Conservation (phyloP, 2,113 vertebrate genomes). For the Entomyzon cyanotis region DNA sequence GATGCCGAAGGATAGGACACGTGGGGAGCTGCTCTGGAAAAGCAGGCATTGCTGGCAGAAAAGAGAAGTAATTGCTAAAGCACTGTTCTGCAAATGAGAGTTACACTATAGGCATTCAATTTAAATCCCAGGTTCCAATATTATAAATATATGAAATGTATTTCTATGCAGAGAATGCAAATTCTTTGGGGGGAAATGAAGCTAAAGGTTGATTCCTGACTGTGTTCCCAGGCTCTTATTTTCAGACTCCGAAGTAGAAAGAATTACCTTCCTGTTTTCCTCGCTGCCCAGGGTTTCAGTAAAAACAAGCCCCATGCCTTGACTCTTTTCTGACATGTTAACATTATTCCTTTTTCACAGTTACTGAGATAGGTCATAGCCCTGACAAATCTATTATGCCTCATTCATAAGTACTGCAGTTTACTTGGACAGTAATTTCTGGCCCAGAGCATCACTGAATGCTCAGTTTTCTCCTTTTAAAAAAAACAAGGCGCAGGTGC, state of each 20-base stretch:
- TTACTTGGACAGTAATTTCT: background rate
- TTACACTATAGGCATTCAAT: background rate
- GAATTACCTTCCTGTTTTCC: background rate
- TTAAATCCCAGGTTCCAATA: background rate
- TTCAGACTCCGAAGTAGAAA: background rate
- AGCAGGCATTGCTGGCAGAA: background rate
- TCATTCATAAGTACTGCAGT: background rate
- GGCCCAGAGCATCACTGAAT: background rate
- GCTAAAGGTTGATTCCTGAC: background rate
- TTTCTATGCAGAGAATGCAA: background rate
- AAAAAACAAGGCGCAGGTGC: background rate
- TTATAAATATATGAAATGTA: background rate
- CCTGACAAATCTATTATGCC: background rate
- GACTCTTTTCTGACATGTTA: background rate
- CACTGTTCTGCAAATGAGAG: background rate
- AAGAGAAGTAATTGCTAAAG: background rate
- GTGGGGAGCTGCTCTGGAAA: background rate
- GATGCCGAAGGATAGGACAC: background rate
- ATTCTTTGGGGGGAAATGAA: background rate
- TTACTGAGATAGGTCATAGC: background rate
- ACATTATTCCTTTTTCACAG: background rate
- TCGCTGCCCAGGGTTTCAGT: background rate
- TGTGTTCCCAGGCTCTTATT: background rate
- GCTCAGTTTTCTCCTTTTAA: background rate
- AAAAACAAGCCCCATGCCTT: background rate